phyloP scores from a whole-genome alignment of 1,140 invertebrate species.

The Gryllus bimaculatus region DNA sequence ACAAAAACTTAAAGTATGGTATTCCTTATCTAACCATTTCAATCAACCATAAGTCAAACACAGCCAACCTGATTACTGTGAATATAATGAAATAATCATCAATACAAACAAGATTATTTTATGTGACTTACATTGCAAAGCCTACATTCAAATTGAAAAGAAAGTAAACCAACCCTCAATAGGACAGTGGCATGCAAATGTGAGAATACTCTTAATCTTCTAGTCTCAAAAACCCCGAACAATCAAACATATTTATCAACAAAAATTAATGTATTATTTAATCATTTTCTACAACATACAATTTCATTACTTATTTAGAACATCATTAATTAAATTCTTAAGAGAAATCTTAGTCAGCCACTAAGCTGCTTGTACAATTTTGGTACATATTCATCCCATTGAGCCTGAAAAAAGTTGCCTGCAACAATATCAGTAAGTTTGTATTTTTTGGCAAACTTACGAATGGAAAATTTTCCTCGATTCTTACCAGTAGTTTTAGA shows the following conservation, averaged over 20 bases:
- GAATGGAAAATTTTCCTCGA: slow-evolving; percentile 59
- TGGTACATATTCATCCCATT: slow-evolving; percentile 87
- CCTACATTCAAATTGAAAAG: too few relatives aligned
- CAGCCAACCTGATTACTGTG: too few relatives aligned
- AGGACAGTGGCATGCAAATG: too few relatives aligned
- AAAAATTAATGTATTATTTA: background rate
- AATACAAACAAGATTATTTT: too few relatives aligned
- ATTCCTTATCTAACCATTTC: too few relatives aligned
- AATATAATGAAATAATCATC: too few relatives aligned
- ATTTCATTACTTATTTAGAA: background rate
- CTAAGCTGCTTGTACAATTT: slow-evolving; percentile 57
- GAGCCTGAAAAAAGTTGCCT: slow-evolving; percentile 81
- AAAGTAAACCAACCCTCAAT: too few relatives aligned
- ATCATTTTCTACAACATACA: background rate
- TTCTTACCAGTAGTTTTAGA: slow-evolving; percentile 36
- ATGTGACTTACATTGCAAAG: too few relatives aligned
- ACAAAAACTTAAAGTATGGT: too few relatives aligned
- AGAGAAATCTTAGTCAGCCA: slow-evolving; percentile 20
- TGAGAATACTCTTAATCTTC: too few relatives aligned
- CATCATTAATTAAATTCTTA: too few relatives aligned
- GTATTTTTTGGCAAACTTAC: slow-evolving; percentile 73
- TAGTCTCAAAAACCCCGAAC: background rate
- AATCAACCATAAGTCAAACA: too few relatives aligned
- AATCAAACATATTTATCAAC: background rate
- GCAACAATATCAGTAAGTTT: slow-evolving; percentile 70